Base-by-base conservation (phyloP, 2,888 invertebrate species). In the Petrophora chlorosata region DNA sequence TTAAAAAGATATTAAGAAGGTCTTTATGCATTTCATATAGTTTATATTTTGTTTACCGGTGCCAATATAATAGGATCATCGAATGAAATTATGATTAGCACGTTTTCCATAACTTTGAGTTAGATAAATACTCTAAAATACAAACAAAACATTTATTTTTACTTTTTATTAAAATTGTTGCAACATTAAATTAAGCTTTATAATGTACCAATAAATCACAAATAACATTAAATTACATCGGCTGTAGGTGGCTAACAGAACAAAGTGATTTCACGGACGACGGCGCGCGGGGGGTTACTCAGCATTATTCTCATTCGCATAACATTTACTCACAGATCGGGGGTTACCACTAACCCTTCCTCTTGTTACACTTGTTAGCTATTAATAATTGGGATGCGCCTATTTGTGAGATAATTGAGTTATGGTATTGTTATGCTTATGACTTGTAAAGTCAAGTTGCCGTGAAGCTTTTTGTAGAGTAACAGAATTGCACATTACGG, bases 191-290 rank as follows among this genome's bases (percentile, higher is more conserved):
- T 42, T 48, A 42, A 33, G 19, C 33, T 3, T 22, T 28, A 12
- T 43, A 45, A 45, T 45, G 13, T 36, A 25, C 5, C 30, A 23
- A 56, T 56, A 59, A 54, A 56, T 49, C 48, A 63, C 59, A 56
- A n/a, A 35, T 50, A 39, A 29, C 8, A 50, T 29, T 28, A n/a
- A n/a, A n/a, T n/a, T n/a, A n/a, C n/a, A n/a, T 23, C 3, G 76
- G 76, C 79, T 70, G 77, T 70, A 70, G 72, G 68, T 78, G 79
- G 76, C 79, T 75, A 84, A 78, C 82, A 80, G 82, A 82, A 86
- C 85, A 83, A 86, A 85, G 83, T 87, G 90, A 91, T 91, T 91
- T 90, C 88, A 90, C 88, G 79, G 79, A 64, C 69, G 64, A 56
- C 66, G 56, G 58, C 67, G 55, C 73, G 63, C 73, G 76, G 80